A percentile compares a stretch with the other conserved stretches of the same genome.
phyloP scores from a whole-genome alignment of 2,888 invertebrate species.

The Limnephilus lunatus region DNA sequence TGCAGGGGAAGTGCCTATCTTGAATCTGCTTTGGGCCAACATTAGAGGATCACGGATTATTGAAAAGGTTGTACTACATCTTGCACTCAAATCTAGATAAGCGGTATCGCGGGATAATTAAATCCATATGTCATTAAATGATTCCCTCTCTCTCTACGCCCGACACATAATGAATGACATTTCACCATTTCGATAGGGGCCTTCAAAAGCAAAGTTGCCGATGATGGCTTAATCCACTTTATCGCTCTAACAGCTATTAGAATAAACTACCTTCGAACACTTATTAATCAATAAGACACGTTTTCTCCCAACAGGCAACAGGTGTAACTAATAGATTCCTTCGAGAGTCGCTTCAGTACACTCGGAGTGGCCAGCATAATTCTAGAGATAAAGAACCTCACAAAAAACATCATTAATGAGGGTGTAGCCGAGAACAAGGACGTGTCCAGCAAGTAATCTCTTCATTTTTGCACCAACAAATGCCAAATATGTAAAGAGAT shows the following conservation, averaged over 20 bases:
- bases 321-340: conserved; percentile 58
- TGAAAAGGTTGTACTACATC: conserved; percentile 36
- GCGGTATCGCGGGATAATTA: conserved; percentile 63
- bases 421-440: conserved; percentile 4
- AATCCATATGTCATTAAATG: conserved; percentile 63
- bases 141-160: conserved; percentile 55
- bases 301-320: conserved; percentile 61
- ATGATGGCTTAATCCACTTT: conserved; percentile 65
- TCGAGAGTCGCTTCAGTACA: conserved; percentile 6
- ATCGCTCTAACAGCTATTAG: conserved; percentile 62
- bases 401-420: conserved; percentile 46
- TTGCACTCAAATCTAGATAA: conserved; percentile 49
- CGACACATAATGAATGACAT: conserved; percentile 62
- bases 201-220: conserved; percentile 62
- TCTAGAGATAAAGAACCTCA: conserved; percentile 45
- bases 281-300: conserved; percentile 66
- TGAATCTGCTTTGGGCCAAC: neutral
- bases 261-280: conserved; percentile 61
- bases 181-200: conserved; percentile 59
- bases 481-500: conserved; percentile 40
- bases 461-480: conserved; percentile 40
- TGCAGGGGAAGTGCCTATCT: neutral
- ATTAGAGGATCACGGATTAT: conserved; percentile 22
- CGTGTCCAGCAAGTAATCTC: conserved; percentile 34
- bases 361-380: conserved; percentile 49